These are phyloP conservation scores for Hyposoter dolosus DNA, from an alignment of 2,888 invertebrate genomes.

Conservation along the genomic window DNA sequence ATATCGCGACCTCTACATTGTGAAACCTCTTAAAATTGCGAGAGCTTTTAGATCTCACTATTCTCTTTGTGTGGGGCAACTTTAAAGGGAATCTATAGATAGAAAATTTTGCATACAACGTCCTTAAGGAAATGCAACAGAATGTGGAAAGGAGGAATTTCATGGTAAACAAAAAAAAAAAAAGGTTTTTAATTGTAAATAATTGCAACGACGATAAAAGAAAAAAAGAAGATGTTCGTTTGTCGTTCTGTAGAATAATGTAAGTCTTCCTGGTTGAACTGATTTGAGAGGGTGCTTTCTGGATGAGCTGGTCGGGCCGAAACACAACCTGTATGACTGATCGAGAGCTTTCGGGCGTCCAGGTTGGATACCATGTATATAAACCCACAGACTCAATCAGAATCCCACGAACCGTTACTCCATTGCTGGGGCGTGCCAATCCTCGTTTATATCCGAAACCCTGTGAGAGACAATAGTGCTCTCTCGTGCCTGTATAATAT, in stretches of 20 bases:
- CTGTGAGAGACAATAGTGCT: slow-evolving; percentile 31
- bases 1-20: too few species aligned
- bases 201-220: not conserved
- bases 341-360: slow-evolving; percentile 62
- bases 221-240: slow-evolving; percentile 36
- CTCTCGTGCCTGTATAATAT: slow-evolving; percentile 19
- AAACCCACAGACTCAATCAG: slow-evolving; percentile 72
- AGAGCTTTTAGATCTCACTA: too few species aligned
- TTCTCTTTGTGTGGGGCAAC: too few species aligned
- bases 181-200: not conserved
- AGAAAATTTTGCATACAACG: too few species aligned
- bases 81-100: too few species aligned
- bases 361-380: slow-evolving; percentile 51
- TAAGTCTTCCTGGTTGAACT: slow-evolving; percentile 60
- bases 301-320: slow-evolving; percentile 67
- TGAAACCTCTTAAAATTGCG: too few species aligned
- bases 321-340: slow-evolving; percentile 72
- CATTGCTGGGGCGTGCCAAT: slow-evolving; percentile 36
- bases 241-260: slow-evolving; percentile 28
- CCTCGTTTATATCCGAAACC: slow-evolving; percentile 60
- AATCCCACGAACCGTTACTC: slow-evolving; percentile 73
- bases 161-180: slow-evolving; percentile 7
- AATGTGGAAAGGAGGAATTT: not conserved
- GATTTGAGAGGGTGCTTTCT: slow-evolving; percentile 74
- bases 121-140: too few species aligned